These are phyloP conservation scores for Agonopterix heracliana DNA, from an alignment of 2,888 invertebrate genomes.

Conservation along the genomic window DNA sequence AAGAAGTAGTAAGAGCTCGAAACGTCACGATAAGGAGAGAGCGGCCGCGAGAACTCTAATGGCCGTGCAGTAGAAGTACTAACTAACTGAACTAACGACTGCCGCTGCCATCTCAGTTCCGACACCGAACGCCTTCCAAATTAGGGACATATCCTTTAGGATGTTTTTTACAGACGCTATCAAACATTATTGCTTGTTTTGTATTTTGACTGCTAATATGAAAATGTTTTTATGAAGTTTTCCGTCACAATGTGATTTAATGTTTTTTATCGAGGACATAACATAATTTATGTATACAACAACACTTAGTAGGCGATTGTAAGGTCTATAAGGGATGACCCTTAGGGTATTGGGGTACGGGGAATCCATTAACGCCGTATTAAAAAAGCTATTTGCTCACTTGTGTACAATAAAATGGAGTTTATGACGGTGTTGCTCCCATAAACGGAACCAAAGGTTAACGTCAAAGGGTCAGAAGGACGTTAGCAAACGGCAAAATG, in stretches of 20 bases:
- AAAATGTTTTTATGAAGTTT: neutral
- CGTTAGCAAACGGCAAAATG: slow-evolving; percentile 17
- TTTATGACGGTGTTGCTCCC: slow-evolving; percentile 43
- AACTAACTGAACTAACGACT: slow-evolving; percentile 47
- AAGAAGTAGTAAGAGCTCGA: slow-evolving; percentile 29
- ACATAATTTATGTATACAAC: slow-evolving; percentile 2
- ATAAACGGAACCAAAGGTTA: slow-evolving; percentile 40
- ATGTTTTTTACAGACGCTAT: neutral
- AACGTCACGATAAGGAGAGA: slow-evolving; percentile 32
- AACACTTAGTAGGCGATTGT: slow-evolving; percentile 14
- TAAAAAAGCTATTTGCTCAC: slow-evolving; percentile 49
- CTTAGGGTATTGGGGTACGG: slow-evolving; percentile 26
- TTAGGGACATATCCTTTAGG: slow-evolving; percentile 23
- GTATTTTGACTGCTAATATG: neutral
- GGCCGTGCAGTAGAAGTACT: slow-evolving; percentile 30
- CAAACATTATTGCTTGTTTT: no score
- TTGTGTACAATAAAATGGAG: slow-evolving; percentile 41
- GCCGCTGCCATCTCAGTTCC: slow-evolving; percentile 28
- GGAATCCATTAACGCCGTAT: slow-evolving; percentile 47
- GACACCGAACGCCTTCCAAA: slow-evolving; percentile 25
- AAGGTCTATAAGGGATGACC: slow-evolving; percentile 20
- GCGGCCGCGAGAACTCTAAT: slow-evolving; percentile 34
- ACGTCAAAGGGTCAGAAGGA: slow-evolving; percentile 44
- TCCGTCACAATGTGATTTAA: neutral
- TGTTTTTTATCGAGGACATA: neutral